Conservation (phyloP, 2,797 vertebrate genomes). For the Xyrichtys novacula region DNA sequence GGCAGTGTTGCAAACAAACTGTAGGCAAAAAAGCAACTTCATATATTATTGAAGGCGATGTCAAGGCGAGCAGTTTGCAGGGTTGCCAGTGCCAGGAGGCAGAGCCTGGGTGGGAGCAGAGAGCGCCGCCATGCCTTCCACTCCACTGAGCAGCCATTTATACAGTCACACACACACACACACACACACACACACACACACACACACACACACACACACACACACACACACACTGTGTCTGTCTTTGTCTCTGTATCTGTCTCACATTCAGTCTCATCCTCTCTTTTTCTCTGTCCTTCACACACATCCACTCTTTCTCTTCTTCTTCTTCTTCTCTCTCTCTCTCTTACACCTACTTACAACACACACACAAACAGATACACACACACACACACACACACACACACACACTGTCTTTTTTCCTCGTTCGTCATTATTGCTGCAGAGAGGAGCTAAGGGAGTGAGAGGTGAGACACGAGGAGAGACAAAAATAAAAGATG, state of each 20-base stretch:
- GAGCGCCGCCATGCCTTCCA: conserved; percentile 88
- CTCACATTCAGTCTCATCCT: conserved; percentile 27
- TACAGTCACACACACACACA: conserved; percentile 67
- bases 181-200: conserved; percentile 19
- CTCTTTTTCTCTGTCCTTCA: conserved; percentile 29
- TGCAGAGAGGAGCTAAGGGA: conserved; percentile 20
- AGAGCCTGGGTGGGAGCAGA: conserved; percentile 81
- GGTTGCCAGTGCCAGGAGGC: conserved; percentile 85
- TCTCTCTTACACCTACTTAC: not conserved
- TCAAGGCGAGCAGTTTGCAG: conserved; percentile 87
- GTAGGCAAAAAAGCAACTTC: conserved; percentile 88
- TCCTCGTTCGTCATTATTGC: conserved; percentile 18
- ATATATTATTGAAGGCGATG: conserved; percentile 91
- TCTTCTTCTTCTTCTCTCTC: not conserved
- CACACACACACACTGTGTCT: conserved; percentile 34
- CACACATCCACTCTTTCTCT: conserved; percentile 4
- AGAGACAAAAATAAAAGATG: conserved; percentile 41
- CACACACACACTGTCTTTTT: conserved; percentile 1
- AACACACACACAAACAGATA: not conserved
- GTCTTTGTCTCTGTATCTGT: conserved; percentile 54
- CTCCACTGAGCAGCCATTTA: conserved; percentile 90
- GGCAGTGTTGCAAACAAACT: conserved; percentile 82
- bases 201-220: conserved; percentile 31
- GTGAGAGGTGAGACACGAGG: conserved; percentile 36
- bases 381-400: not conserved